phyloP scores from a whole-genome alignment of 2,797 vertebrate species.

The Rhabdomys pumilio region DNA sequence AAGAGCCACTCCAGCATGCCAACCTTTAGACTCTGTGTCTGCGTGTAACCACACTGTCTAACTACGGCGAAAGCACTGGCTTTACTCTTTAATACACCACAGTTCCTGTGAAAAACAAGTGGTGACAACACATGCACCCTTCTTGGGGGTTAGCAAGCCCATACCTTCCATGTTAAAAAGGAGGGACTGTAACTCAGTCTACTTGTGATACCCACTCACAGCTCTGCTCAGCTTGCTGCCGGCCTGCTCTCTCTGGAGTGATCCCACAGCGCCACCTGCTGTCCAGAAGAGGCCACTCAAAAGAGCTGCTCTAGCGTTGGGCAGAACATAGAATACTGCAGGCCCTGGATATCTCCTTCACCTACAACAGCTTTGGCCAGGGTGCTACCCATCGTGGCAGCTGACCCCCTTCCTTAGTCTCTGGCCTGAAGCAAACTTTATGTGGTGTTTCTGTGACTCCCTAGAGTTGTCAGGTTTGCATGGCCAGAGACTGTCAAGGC shows the following conservation, averaged over 20 bases:
- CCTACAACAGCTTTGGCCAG: too few relatives aligned
- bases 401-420: not conserved
- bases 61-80: not conserved
- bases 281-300: not conserved
- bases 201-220: not conserved
- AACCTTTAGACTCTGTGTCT: not conserved
- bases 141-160: not conserved
- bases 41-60: not conserved
- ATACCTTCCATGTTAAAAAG: not conserved
- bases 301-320: not conserved
- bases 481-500: not conserved
- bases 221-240: not conserved
- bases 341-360: not conserved
- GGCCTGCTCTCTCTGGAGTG: not conserved
- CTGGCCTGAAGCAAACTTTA: not conserved
- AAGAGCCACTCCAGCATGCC: not conserved
- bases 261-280: conserved; percentile 44
- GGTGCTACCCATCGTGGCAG: not conserved
- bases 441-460: not conserved
- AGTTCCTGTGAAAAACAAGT: not conserved
- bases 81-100: not conserved
- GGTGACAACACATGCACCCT: not conserved
- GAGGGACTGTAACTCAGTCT: not conserved
- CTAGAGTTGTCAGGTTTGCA: not conserved
- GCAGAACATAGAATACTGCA: not conserved